Conservation (phyloP, 92 coral and sea anemone genomes). For the Micromussa lordhowensis region DNA sequence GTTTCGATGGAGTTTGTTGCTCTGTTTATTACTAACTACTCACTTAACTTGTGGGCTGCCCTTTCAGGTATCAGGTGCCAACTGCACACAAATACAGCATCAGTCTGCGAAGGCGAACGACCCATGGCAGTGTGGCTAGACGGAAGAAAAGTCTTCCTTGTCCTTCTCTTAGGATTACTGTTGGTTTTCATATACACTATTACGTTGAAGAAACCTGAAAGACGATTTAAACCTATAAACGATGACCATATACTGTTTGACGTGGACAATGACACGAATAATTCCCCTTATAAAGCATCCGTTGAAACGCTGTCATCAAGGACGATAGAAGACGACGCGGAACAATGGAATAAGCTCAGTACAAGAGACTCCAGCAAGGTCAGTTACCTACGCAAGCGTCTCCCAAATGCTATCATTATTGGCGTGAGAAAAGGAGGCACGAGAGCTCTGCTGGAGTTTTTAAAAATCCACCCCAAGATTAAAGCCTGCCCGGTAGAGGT, state of each 20-base stretch:
- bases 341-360: neutral
- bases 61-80: neutral
- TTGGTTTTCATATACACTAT: slow-evolving; percentile 26
- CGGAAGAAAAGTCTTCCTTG: slow-evolving; percentile 21
- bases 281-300: neutral
- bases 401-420: slow-evolving; percentile 61
- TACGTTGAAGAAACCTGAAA: slow-evolving; percentile 17
- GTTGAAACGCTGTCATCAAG: neutral
- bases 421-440: slow-evolving; percentile 75
- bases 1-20: no score
- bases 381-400: slow-evolving; percentile 48
- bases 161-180: slow-evolving; percentile 21
- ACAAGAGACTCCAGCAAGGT: neutral
- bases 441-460: slow-evolving; percentile 65
- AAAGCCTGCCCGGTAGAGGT: slow-evolving; percentile 62
- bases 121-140: slow-evolving; percentile 36
- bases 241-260: slow-evolving; percentile 1
- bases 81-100: neutral
- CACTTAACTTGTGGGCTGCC: neutral
- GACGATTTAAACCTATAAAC: neutral
- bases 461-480: slow-evolving; percentile 62
- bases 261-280: neutral
- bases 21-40: no score
- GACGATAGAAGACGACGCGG: neutral
- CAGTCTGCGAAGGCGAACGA: neutral